These are phyloP conservation scores for Machimus atricapillus DNA, from an alignment of 2,888 invertebrate genomes.

Conservation along the genomic window DNA sequence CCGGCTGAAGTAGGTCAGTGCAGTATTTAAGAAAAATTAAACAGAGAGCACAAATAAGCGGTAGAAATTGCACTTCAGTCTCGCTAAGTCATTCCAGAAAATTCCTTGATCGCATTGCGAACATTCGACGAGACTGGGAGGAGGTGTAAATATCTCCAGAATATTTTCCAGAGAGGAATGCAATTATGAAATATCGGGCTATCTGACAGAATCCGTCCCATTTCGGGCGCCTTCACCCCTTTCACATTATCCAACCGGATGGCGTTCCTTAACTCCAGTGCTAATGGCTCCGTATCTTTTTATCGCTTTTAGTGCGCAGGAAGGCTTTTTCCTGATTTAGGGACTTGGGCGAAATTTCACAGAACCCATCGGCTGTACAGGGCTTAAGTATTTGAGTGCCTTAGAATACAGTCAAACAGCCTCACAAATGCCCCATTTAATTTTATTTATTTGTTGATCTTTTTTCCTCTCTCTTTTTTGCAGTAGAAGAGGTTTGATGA, in stretches of 20 bases:
- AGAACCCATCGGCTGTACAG: neutral
- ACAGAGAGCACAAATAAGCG: neutral
- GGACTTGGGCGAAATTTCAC: neutral
- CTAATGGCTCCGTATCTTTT: neutral
- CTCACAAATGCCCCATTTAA: neutral
- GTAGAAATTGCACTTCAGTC: neutral
- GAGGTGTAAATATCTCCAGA: constrained; percentile 9
- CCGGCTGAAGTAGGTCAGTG: neutral
- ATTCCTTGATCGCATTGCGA: constrained; percentile 9
- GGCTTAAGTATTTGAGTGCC: neutral
- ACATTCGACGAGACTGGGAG: neutral
- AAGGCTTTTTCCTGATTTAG: neutral
- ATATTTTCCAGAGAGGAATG: constrained; percentile 15
- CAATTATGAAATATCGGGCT: constrained; percentile 7
- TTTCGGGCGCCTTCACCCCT: neutral
- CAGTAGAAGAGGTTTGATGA: too few species aligned
- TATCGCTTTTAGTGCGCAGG: neutral
- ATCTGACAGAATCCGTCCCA: neutral
- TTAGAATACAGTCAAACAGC: neutral
- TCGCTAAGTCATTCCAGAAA: neutral
- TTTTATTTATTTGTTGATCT: too few species aligned
- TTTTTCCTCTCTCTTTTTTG: too few species aligned
- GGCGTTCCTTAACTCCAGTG: neutral
- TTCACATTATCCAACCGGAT: neutral
- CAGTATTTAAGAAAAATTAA: neutral